Conservation (phyloP, 2,888 invertebrate genomes). For the Eustalomyia histrio region DNA sequence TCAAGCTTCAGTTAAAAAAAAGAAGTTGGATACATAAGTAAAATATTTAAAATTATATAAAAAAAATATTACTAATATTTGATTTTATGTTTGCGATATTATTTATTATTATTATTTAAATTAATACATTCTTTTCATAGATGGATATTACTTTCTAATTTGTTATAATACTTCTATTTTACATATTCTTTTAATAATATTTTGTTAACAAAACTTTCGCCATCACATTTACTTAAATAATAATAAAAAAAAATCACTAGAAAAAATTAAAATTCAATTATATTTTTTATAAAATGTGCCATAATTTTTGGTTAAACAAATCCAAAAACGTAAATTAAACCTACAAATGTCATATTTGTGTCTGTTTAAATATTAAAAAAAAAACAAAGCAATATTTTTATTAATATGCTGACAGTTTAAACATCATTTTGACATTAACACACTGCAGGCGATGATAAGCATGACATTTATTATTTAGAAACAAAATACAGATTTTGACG, state of each 20-base stretch:
- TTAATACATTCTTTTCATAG: constrained; percentile 37
- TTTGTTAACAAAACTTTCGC: constrained; percentile 37
- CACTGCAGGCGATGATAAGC: constrained; percentile 23
- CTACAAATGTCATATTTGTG: not conserved
- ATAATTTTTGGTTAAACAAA: constrained; percentile 1
- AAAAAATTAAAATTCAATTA: not conserved
- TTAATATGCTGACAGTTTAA: constrained; percentile 35
- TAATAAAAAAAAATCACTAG: not conserved
- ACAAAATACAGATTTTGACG: too few relatives aligned
- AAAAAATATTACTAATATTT: not conserved
- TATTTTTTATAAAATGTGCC: not conserved
- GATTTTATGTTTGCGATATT: not conserved
- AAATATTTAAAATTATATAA: too few relatives aligned
- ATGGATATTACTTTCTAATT: constrained; percentile 35
- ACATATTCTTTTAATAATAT: not conserved
- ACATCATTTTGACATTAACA: constrained; percentile 25
- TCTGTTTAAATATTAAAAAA: not conserved
- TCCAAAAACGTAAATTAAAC: not conserved
- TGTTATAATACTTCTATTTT: constrained; percentile 8
- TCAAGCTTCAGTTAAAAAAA: too few relatives aligned
- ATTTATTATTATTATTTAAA: not conserved
- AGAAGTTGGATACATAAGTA: too few relatives aligned
- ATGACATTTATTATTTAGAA: constrained; percentile 8
- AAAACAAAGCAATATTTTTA: constrained; percentile 13
- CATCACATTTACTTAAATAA: constrained; percentile 27